Evolutionary conservation across 2,113 vertebrate species (phyloP), one percentile per base, ranked within the genome.

Genomic region (Hippocampus comes): DNA sequence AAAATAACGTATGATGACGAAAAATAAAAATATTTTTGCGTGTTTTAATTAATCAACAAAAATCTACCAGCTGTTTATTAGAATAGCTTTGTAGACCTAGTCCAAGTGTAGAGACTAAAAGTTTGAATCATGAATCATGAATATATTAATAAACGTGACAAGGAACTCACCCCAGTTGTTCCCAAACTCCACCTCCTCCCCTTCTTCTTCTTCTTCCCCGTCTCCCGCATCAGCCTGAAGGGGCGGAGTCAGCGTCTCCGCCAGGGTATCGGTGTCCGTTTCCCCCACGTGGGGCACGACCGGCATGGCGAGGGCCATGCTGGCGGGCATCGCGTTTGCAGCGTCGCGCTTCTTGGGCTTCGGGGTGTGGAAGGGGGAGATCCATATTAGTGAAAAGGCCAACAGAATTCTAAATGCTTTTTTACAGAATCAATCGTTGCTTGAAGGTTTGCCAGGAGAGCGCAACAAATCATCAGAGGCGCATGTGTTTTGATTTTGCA

Each of bases 141-240:
- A 43, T 43, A 21, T 55, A 55, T 6, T n/a, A n/a, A n/a, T 9
- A 55, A 7, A 41, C n/a, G 18, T 30, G 8, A 65, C 75, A 59
- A 12, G n/a, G 57, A 78, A 96, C 96, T 95, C 93, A 99, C 97
- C 94, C 95, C 97, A 98, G 84, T 89, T 98, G 88, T 95, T 97
- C 77, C 95, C 94, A 9, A 96, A 97, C 85, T 98, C 96, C 83
- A 97, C 97, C 78, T 74, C 87, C 14, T 92, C 91, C 67, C 90
- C 90, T 38, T 77, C 76, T 14, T 57, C 67, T 70, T 90, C 90
- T 38, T 77, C 76, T 14, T 57, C 67, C 63, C 93, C 89, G 9
- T 73, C 23, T 55, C 93, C 90, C 74, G 93, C 91, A 53, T 75
- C 75, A 4, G 67, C 56, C 38, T 83, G 86, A 43, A 59, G 42